A percentile compares a stretch with the other conserved stretches of the same genome.
Conservation (phyloP, 2,113 vertebrate genomes). For the Lota lota region DNA sequence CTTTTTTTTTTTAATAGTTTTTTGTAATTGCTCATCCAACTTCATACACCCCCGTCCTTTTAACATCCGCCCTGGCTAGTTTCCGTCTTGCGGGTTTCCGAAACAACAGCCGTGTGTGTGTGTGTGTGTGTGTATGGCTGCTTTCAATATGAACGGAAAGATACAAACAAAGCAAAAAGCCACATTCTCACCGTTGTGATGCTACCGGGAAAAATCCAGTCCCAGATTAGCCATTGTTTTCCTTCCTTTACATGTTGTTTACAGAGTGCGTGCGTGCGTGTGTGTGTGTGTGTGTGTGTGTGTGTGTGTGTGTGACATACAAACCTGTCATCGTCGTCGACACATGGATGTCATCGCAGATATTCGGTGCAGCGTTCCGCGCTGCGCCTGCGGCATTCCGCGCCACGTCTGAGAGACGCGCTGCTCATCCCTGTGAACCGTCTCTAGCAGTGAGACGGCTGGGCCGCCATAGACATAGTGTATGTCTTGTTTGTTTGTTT, state of each 20-base stretch:
- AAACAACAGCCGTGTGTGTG: background rate
- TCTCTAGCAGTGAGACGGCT: slow-evolving; percentile 45
- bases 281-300: background rate
- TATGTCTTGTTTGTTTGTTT: slow-evolving; percentile 4
- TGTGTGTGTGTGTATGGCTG: no score
- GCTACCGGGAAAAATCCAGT: slow-evolving; percentile 1
- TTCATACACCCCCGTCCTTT: no score
- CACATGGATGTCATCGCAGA: slow-evolving; percentile 61
- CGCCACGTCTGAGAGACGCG: slow-evolving; percentile 22
- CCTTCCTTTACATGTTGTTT: slow-evolving; percentile 28
- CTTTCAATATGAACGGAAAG: no score
- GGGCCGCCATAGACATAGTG: slow-evolving; percentile 17
- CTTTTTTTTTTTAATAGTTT: no score
- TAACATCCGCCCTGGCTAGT: no score
- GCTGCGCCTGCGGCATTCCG: slow-evolving; percentile 44
- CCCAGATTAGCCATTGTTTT: slow-evolving; percentile 46
- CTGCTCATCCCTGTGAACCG: slow-evolving; percentile 52
- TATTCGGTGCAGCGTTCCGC: slow-evolving; percentile 34
- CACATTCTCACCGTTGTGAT: no score
- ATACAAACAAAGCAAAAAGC: no score
- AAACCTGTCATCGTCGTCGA: slow-evolving; percentile 57
- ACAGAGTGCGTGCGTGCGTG: slow-evolving; percentile 6
- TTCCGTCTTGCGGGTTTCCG: slow-evolving; percentile 1
- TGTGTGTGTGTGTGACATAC: slow-evolving; percentile 39
- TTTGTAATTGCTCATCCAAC: background rate